Evolutionary conservation across 2,888 invertebrate species (phyloP).

Genomic region (Latheticus oryzae): DNA sequence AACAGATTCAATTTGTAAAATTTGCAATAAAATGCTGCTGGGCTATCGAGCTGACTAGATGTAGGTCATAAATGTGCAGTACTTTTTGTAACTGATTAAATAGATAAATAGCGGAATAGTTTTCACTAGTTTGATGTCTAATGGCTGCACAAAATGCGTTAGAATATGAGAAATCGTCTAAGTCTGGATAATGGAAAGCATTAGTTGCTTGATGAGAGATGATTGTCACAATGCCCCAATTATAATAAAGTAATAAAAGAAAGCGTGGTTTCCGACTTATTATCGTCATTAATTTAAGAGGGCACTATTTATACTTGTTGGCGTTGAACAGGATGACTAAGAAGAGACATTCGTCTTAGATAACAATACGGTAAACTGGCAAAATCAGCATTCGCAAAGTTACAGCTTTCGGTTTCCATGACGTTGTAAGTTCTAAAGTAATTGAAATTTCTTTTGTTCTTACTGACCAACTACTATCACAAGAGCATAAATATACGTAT

Average conservation of each 20-base stretch:
- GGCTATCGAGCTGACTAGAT: slow-evolving; percentile 11
- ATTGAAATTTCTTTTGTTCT: slow-evolving; percentile 27
- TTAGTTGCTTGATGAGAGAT: slow-evolving; percentile 36
- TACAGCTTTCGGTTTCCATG: slow-evolving; percentile 25
- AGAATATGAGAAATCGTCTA: slow-evolving; percentile 32
- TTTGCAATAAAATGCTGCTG: slow-evolving; percentile 21
- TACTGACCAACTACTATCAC: slow-evolving; percentile 20
- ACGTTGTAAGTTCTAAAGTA: slow-evolving; percentile 24
- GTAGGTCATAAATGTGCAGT: slow-evolving; percentile 17
- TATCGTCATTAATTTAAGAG: slow-evolving; percentile 50
- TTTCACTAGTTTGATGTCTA: slow-evolving; percentile 23
- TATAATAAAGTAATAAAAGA: slow-evolving; percentile 49
- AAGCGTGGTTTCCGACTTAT: slow-evolving; percentile 51
- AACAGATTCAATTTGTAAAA: slow-evolving; percentile 18
- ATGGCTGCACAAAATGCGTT: slow-evolving; percentile 22
- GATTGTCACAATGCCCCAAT: slow-evolving; percentile 43
- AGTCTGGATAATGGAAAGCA: slow-evolving; percentile 26
- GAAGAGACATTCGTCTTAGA: slow-evolving; percentile 53
- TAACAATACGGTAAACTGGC: slow-evolving; percentile 54
- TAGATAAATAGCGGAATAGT: slow-evolving; percentile 27
- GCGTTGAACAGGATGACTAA: slow-evolving; percentile 53
- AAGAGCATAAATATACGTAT: slow-evolving; percentile 9
- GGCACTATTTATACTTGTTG: slow-evolving; percentile 55
- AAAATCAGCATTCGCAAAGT: slow-evolving; percentile 50
- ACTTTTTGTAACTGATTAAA: slow-evolving; percentile 20